Percentiles rank a stretch among this genome's conserved stretches.
These are phyloP conservation scores for Drosophila meridiana DNA, from an alignment of 2,888 invertebrate species.

Conservation along the genomic window DNA sequence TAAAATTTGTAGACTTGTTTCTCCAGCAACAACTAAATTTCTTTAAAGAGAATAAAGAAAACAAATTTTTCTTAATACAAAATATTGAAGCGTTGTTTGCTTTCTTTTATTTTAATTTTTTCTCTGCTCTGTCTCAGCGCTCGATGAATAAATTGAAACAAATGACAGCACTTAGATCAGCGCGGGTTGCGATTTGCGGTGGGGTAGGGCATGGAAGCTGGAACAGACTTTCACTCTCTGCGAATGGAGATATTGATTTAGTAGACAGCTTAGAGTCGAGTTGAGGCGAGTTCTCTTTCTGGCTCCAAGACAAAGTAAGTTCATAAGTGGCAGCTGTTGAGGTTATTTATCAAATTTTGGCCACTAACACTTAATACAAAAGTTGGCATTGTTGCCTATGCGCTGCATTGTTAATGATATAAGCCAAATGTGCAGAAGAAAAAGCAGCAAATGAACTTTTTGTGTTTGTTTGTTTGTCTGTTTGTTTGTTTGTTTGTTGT, in stretches of 20 bases:
- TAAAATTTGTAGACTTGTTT: neutral
- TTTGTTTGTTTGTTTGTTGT: neutral
- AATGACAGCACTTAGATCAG: slow-evolving; percentile 62
- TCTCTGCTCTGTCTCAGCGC: slow-evolving; percentile 40
- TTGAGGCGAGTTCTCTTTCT: slow-evolving; percentile 2
- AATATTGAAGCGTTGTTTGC: slow-evolving; percentile 35
- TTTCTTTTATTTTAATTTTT: slow-evolving; percentile 65
- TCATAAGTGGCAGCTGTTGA: slow-evolving; percentile 56
- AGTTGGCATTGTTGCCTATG: slow-evolving; percentile 42
- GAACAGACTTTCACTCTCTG: slow-evolving; percentile 1
- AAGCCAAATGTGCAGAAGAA: slow-evolving; percentile 14
- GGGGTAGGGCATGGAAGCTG: neutral
- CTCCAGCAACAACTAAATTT: neutral
- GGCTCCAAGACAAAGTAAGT: slow-evolving; percentile 19
- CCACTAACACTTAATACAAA: slow-evolving; percentile 48
- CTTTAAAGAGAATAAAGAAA: neutral
- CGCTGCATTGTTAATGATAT: slow-evolving; percentile 61
- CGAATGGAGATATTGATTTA: slow-evolving; percentile 50
- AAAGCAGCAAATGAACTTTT: slow-evolving; percentile 45
- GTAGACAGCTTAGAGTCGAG: slow-evolving; percentile 18
- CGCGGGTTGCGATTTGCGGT: neutral
- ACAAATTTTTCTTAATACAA: slow-evolving; percentile 53
- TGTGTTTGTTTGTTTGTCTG: slow-evolving; percentile 22
- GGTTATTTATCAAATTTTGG: slow-evolving; percentile 66
- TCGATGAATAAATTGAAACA: slow-evolving; percentile 71